phyloP scores from a whole-genome alignment of 2,888 invertebrate genomes.

The Monochamus alternatus region DNA sequence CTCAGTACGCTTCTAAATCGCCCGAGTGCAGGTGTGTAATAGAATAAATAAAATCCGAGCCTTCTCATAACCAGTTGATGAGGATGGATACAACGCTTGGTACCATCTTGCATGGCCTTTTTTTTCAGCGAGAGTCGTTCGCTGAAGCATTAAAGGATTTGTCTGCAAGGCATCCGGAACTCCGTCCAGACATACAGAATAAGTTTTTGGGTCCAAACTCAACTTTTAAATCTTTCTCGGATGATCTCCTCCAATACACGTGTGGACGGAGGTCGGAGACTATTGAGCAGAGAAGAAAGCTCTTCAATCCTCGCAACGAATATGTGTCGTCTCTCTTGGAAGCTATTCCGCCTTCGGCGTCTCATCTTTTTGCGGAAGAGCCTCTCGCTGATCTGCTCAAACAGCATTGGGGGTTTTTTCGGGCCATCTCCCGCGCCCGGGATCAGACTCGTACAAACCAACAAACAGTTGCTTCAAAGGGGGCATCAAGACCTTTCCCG shows the following conservation, averaged over 20 bases:
- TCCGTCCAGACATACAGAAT: conserved; percentile 8
- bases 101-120: conserved; percentile 31
- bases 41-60: neutral
- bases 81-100: conserved; percentile 32
- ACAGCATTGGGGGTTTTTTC: conserved; percentile 38
- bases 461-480: neutral
- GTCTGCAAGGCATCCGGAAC: neutral
- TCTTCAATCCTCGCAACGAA: conserved; percentile 25
- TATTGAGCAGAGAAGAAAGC: conserved; percentile 22
- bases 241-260: neutral
- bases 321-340: conserved; percentile 26
- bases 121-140: conserved; percentile 37
- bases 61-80: conserved; percentile 11
- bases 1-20: no score
- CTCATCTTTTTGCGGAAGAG: conserved; percentile 29
- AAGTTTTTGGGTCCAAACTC: conserved; percentile 1
- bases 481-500: no score
- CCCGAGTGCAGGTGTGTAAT: no score
- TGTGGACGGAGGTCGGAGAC: conserved; percentile 64
- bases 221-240: neutral
- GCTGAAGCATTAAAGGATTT: conserved; percentile 20
- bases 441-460: neutral
- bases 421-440: conserved; percentile 9
- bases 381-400: conserved; percentile 30
- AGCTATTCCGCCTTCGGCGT: conserved; percentile 24